Evolutionary conservation across 2,888 invertebrate genomes (phyloP).

Genomic region (Drosophila merina): DNA sequence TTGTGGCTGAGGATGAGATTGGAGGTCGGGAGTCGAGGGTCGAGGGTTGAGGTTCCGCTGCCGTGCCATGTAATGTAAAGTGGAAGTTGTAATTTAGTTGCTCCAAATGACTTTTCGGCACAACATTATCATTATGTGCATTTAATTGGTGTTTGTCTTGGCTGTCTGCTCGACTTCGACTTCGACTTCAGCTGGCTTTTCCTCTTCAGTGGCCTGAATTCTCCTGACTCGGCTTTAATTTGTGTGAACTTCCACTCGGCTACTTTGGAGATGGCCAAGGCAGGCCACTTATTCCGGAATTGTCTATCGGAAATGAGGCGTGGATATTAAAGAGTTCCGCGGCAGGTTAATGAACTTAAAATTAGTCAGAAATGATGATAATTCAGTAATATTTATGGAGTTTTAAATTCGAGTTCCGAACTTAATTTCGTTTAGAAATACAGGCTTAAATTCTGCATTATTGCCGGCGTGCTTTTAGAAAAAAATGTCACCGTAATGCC

Average conservation of each 20-base stretch:
- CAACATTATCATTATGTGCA: constrained; percentile 80
- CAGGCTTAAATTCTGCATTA: constrained; percentile 21
- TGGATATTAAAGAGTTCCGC: constrained; percentile 17
- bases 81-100: constrained; percentile 77
- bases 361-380: constrained; percentile 21
- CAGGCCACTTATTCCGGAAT: constrained; percentile 12
- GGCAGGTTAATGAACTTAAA: constrained; percentile 39
- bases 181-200: constrained; percentile 16
- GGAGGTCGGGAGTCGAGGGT: neutral
- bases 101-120: constrained; percentile 76
- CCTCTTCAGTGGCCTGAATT: constrained; percentile 17
- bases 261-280: constrained; percentile 9
- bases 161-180: constrained; percentile 57
- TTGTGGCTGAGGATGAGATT: constrained; percentile 41
- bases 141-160: constrained; percentile 79
- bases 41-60: constrained; percentile 61
- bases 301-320: constrained; percentile 31
- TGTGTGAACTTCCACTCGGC: constrained; percentile 66
- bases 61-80: constrained; percentile 71
- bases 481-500: constrained; percentile 10
- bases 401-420: neutral
- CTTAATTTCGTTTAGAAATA: neutral
- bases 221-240: constrained; percentile 54
- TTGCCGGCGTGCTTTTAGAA: constrained; percentile 47
- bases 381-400: neutral